Evolutionary conservation across 2,888 invertebrate species (phyloP).

Genomic region (Platerodrilus igneus): DNA sequence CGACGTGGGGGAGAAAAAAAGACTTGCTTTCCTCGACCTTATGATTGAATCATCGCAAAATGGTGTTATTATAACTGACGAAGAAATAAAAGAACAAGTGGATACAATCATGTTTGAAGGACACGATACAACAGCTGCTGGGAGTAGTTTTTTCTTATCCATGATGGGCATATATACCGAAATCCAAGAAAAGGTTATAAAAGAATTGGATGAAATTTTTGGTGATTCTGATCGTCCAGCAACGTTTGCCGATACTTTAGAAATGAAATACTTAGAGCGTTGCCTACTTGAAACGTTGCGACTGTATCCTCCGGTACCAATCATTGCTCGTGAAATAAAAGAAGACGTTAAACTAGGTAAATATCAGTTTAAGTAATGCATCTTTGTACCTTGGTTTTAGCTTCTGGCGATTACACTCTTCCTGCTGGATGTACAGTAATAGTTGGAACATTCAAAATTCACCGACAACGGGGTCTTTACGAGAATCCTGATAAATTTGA

Average conservation of each 20-base stretch:
- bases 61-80: constrained; percentile 65
- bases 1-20: constrained; percentile 71
- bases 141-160: constrained; percentile 78
- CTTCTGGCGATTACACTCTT: constrained; percentile 58
- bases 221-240: constrained; percentile 70
- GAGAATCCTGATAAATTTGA: constrained; percentile 67
- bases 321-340: constrained; percentile 68
- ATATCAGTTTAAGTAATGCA: too few species aligned
- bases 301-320: constrained; percentile 75
- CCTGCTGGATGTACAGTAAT: constrained; percentile 69
- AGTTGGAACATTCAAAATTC: constrained; percentile 62
- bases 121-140: constrained; percentile 78
- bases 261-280: constrained; percentile 80
- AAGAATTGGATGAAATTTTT: constrained; percentile 71
- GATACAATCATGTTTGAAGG: constrained; percentile 87
- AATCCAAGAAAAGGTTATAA: constrained; percentile 67
- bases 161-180: constrained; percentile 71
- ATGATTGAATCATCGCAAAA: constrained; percentile 69
- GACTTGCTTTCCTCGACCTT: constrained; percentile 84
- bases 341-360: constrained; percentile 68
- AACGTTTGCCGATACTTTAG: constrained; percentile 76
- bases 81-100: constrained; percentile 79
- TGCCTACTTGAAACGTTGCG: constrained; percentile 76
- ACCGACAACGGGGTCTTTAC: constrained; percentile 62
- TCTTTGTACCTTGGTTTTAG: too few species aligned